A percentile compares a stretch with the other conserved stretches of the same genome.
Conservation (phyloP, 53 echinoderm and acorn worm genomes). For the Echinarachnius parma region DNA sequence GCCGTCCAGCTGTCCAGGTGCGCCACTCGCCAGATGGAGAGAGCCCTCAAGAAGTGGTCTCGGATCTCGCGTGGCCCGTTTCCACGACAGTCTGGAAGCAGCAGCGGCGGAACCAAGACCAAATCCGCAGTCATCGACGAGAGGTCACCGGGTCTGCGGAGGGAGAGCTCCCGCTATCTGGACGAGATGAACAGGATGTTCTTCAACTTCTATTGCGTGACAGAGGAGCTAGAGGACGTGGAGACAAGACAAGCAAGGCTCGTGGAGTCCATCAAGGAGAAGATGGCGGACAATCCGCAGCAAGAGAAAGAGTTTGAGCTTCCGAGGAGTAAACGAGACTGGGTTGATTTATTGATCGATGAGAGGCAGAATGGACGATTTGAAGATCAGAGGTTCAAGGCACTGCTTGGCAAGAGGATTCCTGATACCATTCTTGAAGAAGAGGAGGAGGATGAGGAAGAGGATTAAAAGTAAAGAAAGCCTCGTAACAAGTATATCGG, state of each 20-base stretch:
- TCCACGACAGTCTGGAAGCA: conserved; percentile 12
- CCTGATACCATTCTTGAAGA: no score
- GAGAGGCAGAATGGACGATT: no score
- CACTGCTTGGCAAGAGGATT: no score
- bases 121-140: conserved; percentile 16
- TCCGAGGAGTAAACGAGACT: no score
- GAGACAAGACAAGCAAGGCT: conserved; percentile 10
- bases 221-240: conserved; percentile 12
- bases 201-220: conserved; percentile 11
- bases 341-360: no score
- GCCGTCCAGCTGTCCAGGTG: conserved; percentile 10
- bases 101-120: no score
- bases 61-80: conserved; percentile 25
- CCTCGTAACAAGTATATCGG: no score
- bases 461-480: no score
- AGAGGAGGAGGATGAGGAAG: no score
- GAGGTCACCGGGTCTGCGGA: not conserved
- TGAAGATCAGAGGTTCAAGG: no score
- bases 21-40: conserved; percentile 24
- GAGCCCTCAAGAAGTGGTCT: conserved; percentile 29
- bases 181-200: conserved; percentile 20
- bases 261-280: conserved; percentile 15
- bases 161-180: conserved; percentile 1
- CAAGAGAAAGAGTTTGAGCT: no score
- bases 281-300: no score